These are phyloP conservation scores for Zaprionus lineosus DNA, from an alignment of 2,888 invertebrate species.

Conservation along the genomic window DNA sequence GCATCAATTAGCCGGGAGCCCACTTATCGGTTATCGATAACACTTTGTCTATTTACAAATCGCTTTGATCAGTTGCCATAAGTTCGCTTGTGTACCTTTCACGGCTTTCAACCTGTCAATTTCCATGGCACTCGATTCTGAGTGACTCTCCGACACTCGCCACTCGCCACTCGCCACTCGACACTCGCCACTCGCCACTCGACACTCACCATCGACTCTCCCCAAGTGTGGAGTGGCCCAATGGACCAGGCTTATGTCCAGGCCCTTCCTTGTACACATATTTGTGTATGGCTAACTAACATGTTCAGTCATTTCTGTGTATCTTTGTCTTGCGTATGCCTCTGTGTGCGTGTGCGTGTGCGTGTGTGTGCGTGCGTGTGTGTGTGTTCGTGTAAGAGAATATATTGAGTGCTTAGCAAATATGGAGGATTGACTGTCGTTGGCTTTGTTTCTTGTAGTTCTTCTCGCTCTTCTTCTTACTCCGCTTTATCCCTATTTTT, in stretches of 20 bases:
- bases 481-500: constrained; percentile 56
- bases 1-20: not conserved
- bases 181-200: too few species aligned
- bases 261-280: constrained; percentile 59
- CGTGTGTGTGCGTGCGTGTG: not conserved
- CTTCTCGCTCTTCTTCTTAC: constrained; percentile 19
- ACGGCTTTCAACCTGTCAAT: constrained; percentile 39
- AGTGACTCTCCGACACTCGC: not conserved
- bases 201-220: too few species aligned
- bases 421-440: constrained; percentile 49
- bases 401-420: constrained; percentile 63
- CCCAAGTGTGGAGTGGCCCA: constrained; percentile 41
- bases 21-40: constrained; percentile 20
- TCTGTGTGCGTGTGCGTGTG: not conserved
- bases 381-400: constrained; percentile 14
- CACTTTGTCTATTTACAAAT: constrained; percentile 28
- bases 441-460: constrained; percentile 38
- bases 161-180: too few species aligned
- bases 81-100: constrained; percentile 29
- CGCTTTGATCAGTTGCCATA: constrained; percentile 27
- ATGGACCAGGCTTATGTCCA: constrained; percentile 22
- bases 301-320: constrained; percentile 3
- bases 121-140: constrained; percentile 20
- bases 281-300: constrained; percentile 72
- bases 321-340: constrained; percentile 1